These are phyloP conservation scores for Urocyon cinereoargenteus DNA, from an alignment of 2,797 vertebrate species.

Conservation along the genomic window DNA sequence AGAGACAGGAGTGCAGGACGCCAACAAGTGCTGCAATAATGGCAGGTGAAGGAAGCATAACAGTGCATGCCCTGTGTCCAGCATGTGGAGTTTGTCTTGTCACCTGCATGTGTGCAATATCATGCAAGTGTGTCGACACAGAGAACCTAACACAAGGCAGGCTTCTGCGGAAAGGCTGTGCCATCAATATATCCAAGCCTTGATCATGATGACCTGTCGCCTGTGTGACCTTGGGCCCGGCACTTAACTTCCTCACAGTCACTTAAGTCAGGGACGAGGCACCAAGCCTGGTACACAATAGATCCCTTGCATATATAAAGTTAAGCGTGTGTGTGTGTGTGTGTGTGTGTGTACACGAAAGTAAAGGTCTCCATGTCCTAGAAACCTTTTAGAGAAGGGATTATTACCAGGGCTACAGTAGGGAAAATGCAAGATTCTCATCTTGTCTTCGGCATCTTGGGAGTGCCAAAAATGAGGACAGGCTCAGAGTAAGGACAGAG, in stretches of 20 bases:
- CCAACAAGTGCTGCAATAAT: neutral
- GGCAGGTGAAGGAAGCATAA: constrained; percentile 31
- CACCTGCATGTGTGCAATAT: rapidly evolving
- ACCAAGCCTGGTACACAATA: neutral
- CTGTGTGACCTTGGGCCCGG: neutral
- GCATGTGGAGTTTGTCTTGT: rapidly evolving
- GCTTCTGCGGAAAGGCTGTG: neutral
- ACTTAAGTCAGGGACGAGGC: neutral
- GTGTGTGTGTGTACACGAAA: neutral
- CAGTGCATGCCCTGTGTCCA: rapidly evolving
- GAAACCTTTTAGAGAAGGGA: neutral
- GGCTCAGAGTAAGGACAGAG: neutral
- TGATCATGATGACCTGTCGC: neutral
- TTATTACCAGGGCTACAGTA: neutral
- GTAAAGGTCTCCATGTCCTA: neutral
- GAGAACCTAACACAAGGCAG: neutral
- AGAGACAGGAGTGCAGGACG: constrained; percentile 44
- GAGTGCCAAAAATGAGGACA: neutral
- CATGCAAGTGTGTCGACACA: no score
- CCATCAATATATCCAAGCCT: neutral
- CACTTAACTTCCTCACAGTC: neutral
- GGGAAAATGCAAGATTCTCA: neutral
- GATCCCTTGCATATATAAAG: neutral
- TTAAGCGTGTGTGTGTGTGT: neutral
- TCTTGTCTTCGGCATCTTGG: neutral